phyloP scores from a whole-genome alignment of 1,140 invertebrate species.

The Pollicipes pollicipes region DNA sequence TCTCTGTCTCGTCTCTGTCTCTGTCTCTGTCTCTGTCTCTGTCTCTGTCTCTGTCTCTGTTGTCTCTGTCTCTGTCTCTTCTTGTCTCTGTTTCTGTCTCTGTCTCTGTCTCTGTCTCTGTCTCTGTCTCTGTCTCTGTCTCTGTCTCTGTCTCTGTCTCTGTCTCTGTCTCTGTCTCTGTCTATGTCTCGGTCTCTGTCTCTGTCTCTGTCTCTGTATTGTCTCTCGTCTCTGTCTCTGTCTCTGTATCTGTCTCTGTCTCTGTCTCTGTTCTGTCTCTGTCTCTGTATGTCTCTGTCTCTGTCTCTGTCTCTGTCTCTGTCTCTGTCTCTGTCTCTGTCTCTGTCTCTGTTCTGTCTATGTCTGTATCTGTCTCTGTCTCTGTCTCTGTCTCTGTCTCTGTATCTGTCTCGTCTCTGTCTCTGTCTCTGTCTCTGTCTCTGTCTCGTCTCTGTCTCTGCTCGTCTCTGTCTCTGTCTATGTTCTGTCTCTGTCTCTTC shows the following conservation, averaged over 20 bases:
- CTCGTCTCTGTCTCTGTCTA: too few relatives aligned
- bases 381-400: too few relatives aligned
- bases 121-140: conserved; percentile 8
- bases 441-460: too few relatives aligned
- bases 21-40: conserved; percentile 10
- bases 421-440: too few relatives aligned
- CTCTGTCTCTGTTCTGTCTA: too few relatives aligned
- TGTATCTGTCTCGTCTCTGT: too few relatives aligned
- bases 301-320: conserved; percentile 1
- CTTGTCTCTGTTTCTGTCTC: neutral
- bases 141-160: conserved; percentile 10
- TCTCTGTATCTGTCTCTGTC: conserved; percentile 4
- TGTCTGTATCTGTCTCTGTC: too few relatives aligned
- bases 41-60: conserved; percentile 8
- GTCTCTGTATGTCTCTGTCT: neutral
- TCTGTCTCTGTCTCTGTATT: conserved; percentile 7
- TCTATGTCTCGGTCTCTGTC: conserved; percentile 10
- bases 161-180: conserved; percentile 7
- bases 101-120: neutral
- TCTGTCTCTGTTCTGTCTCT: neutral
- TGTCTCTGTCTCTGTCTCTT: neutral
- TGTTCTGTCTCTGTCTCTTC: too few relatives aligned
- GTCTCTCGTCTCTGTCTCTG: conserved; percentile 3
- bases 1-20: conserved; percentile 12
- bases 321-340: conserved; percentile 6